Conservation (phyloP, 1,140 invertebrate species). For the Drosophila ohnishii region DNA sequence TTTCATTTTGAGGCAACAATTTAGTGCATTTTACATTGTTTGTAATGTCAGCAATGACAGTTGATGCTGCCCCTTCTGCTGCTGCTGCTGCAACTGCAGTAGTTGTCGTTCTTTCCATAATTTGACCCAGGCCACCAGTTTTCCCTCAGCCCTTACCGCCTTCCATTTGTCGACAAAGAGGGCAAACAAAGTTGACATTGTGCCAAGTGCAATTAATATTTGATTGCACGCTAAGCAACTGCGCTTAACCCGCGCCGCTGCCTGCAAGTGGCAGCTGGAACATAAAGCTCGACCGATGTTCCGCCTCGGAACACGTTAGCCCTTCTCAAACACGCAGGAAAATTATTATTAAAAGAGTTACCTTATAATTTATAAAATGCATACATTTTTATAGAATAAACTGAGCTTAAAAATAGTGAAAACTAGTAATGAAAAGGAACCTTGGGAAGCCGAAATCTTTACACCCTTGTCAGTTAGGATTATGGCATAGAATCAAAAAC, state of each 20-base stretch:
- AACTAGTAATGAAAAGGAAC: too few relatives aligned
- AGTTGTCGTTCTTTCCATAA: constrained; percentile 43
- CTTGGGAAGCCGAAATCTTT: too few relatives aligned
- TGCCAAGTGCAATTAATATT: constrained; percentile 68
- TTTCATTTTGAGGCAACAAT: constrained; percentile 56
- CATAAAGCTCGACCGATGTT: constrained; percentile 20
- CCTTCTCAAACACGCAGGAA: not conserved
- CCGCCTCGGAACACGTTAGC: not conserved
- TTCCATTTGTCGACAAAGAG: constrained; percentile 27
- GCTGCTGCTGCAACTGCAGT: constrained; percentile 8
- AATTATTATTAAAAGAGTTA: not conserved
- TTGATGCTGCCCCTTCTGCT: constrained; percentile 26
- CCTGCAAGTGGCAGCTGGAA: constrained; percentile 17
- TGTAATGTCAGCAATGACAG: constrained; percentile 57
- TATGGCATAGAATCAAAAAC: too few relatives aligned
- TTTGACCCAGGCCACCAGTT: constrained; percentile 50
- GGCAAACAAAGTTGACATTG: constrained; percentile 66
- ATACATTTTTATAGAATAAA: not conserved
- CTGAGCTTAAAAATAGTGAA: not conserved
- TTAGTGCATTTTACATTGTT: constrained; percentile 73
- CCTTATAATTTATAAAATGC: too few relatives aligned
- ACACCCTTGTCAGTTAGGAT: too few relatives aligned
- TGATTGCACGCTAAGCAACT: constrained; percentile 59
- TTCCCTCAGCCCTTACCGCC: not conserved
- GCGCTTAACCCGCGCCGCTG: constrained; percentile 31